phyloP scores from a whole-genome alignment of 2,113 vertebrate species.

The Orthonyx spaldingii region DNA sequence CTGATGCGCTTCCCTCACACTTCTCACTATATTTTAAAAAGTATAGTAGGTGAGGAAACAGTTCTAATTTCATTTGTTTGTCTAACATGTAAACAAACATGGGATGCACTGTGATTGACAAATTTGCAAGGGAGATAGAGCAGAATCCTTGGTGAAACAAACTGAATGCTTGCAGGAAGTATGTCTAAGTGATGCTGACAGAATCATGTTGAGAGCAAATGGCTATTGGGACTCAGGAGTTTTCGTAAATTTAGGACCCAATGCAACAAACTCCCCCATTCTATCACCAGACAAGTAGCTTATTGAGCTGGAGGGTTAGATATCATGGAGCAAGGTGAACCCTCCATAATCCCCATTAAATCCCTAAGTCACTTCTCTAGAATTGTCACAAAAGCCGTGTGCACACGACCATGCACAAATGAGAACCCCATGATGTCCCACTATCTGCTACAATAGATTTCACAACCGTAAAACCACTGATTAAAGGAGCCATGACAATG shows the following conservation, averaged over 20 bases:
- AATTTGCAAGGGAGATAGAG: neutral
- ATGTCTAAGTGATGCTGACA: neutral
- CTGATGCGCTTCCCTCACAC: neutral
- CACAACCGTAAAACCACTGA: neutral
- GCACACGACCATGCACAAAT: neutral
- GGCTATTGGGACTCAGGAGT: neutral
- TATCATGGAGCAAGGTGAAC: neutral
- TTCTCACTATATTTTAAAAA: neutral
- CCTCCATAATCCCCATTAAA: neutral
- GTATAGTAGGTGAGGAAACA: neutral
- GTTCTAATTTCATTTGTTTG: neutral
- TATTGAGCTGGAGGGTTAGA: neutral
- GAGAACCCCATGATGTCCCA: neutral
- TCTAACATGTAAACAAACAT: neutral
- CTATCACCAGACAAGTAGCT: neutral
- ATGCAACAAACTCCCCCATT: neutral
- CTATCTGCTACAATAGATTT: neutral
- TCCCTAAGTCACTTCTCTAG: neutral
- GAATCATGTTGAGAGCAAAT: neutral
- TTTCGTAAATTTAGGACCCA: neutral
- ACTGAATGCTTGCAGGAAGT: neutral
- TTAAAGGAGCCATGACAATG: neutral
- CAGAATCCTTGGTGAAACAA: neutral
- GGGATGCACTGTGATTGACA: fast-evolving
- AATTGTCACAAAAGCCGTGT: neutral